Percentiles rank a stretch among this genome's conserved stretches.
Evolutionary conservation across 2,797 vertebrate species (phyloP).

Genomic region (Enteromius afrohamiltoni): DNA sequence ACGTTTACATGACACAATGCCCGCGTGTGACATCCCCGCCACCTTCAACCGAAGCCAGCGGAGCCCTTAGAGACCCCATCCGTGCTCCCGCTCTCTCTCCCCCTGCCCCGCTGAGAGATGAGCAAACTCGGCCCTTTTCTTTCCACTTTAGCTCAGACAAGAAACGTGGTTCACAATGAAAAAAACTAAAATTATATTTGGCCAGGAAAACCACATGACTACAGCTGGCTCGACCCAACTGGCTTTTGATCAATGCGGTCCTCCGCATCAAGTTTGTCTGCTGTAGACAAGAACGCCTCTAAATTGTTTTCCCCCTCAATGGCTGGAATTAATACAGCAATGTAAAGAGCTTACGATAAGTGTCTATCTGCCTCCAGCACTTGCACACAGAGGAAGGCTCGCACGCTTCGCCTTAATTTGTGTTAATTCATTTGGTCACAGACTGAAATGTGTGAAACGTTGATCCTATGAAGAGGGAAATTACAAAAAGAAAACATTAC

Average conservation of each 20-base stretch:
- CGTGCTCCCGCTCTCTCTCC: neutral
- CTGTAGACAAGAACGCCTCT: constrained; percentile 46
- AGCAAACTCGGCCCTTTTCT: constrained; percentile 30
- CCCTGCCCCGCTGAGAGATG: neutral
- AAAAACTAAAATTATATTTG: constrained; percentile 72
- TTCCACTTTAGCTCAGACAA: constrained; percentile 28
- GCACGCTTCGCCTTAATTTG: constrained; percentile 72
- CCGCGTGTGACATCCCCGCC: constrained; percentile 68
- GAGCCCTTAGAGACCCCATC: constrained; percentile 56
- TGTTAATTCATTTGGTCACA: constrained; percentile 77
- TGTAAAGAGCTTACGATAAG: constrained; percentile 70
- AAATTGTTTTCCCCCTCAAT: constrained; percentile 62
- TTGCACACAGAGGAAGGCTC: constrained; percentile 73
- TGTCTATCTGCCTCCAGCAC: constrained; percentile 73
- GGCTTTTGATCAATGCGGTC: constrained; percentile 60
- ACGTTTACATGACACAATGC: constrained; percentile 49
- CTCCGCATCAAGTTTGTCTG: constrained; percentile 45
- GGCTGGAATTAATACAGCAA: constrained; percentile 75
- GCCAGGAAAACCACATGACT: constrained; percentile 74
- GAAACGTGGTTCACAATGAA: constrained; percentile 72
- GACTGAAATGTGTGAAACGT: constrained; percentile 64
- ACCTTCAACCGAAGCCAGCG: constrained; percentile 61
- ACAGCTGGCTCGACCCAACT: constrained; percentile 37
- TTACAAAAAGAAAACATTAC: constrained; percentile 48
- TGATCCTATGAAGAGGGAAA: constrained; percentile 56